phyloP scores from a whole-genome alignment of 2,888 invertebrate genomes.

The Sclerodermus sp. region DNA sequence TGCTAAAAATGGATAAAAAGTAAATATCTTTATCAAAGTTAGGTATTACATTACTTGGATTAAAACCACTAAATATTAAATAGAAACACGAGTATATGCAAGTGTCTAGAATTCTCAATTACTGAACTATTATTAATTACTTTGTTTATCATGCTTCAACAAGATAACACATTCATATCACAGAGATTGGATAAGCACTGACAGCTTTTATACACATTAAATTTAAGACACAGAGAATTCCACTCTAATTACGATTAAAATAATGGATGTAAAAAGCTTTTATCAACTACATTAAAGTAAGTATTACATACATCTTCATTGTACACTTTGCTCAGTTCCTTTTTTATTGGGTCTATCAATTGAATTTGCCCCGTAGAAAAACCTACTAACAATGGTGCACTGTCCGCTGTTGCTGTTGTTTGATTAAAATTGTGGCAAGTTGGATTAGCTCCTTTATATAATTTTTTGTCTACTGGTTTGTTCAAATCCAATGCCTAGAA shows the following conservation, averaged over 20 bases:
- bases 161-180: conserved; percentile 31
- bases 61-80: too few relatives aligned
- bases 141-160: conserved; percentile 27
- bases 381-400: conserved; percentile 90
- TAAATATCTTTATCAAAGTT: background rate
- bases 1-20: background rate
- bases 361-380: conserved; percentile 99
- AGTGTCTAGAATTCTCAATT: background rate
- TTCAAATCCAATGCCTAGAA: conserved; percentile 88
- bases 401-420: conserved; percentile 77
- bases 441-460: conserved; percentile 98
- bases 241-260: conserved; percentile 7
- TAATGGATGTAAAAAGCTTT: conserved; percentile 1
- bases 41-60: background rate
- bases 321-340: conserved; percentile 93
- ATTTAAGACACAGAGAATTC: conserved; percentile 8
- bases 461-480: conserved; percentile 96
- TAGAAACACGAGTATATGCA: too few relatives aligned
- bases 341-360: conserved; percentile 94
- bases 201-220: conserved; percentile 16
- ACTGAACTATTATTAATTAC: conserved; percentile 24
- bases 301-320: conserved; percentile 89
- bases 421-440: conserved; percentile 98
- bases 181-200: conserved; percentile 20
- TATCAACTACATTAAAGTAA: background rate